These are phyloP conservation scores for Cyanoliseus patagonus DNA, from an alignment of 2,113 vertebrate genomes.

Conservation along the genomic window DNA sequence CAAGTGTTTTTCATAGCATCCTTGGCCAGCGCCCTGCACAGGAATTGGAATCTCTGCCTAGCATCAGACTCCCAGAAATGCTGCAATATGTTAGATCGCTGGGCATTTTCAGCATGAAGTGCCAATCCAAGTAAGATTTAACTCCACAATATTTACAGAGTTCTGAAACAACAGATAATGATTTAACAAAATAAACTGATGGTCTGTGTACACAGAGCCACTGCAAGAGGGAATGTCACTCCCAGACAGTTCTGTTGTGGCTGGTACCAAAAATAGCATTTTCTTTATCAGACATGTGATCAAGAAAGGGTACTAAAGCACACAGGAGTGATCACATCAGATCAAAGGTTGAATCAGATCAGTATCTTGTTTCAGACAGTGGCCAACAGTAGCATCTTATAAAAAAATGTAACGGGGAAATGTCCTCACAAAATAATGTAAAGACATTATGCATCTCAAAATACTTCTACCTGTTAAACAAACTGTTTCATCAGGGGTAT, in stretches of 20 bases:
- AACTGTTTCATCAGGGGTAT: not conserved
- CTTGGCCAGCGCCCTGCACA: not conserved
- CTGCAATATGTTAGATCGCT: not conserved
- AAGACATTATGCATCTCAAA: not conserved
- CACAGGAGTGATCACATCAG: not conserved
- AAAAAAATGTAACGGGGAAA: not conserved
- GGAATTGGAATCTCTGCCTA: not conserved
- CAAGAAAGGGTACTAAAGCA: not conserved
- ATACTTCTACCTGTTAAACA: not conserved
- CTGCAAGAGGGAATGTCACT: not conserved
- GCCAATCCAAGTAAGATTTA: not conserved
- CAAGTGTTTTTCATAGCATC: not conserved
- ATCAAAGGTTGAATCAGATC: not conserved
- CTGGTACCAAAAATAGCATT: not conserved
- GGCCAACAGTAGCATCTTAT: not conserved
- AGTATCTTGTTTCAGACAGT: not conserved
- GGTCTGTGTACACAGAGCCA: not conserved
- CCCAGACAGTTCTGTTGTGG: not conserved
- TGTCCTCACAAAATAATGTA: not conserved
- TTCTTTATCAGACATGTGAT: not conserved
- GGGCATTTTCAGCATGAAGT: not conserved
- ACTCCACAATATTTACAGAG: not conserved
- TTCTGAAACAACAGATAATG: constrained; percentile 8
- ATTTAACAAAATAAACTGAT: not conserved
- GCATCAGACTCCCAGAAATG: not conserved